phyloP scores from a whole-genome alignment of 2,113 vertebrate genomes.

The Eublepharis macularius region DNA sequence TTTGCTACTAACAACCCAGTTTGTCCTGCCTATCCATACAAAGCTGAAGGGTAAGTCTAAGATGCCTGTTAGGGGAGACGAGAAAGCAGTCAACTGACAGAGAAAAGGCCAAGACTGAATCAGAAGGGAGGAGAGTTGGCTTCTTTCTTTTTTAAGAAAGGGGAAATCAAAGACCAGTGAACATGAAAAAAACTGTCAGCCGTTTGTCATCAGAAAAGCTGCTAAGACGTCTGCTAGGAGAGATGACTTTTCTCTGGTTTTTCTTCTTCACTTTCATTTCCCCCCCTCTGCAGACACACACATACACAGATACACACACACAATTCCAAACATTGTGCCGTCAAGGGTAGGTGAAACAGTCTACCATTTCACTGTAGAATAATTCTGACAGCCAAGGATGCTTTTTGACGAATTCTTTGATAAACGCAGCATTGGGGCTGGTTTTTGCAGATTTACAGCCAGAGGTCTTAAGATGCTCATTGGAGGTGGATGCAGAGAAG shows the following conservation, averaged over 20 bases:
- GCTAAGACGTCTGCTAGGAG: not conserved
- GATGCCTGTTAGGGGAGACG: slow-evolving; percentile 12
- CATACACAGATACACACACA: too few species aligned
- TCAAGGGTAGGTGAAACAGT: not conserved
- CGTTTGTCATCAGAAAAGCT: slow-evolving; percentile 1
- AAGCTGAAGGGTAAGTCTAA: not conserved
- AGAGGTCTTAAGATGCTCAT: not conserved
- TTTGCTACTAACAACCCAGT: not conserved
- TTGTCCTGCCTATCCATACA: not conserved
- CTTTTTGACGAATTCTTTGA: not conserved
- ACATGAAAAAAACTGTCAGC: slow-evolving; percentile 24
- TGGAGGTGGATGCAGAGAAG: not conserved
- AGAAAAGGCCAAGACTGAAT: slow-evolving; percentile 1
- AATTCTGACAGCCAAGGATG: not conserved
- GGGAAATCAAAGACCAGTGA: slow-evolving; percentile 1
- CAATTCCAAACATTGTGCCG: not conserved
- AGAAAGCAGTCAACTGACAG: not conserved
- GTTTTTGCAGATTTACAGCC: not conserved
- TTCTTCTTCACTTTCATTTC: not conserved
- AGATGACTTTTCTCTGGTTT: not conserved
- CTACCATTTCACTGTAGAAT: not conserved
- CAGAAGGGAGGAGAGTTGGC: not conserved
- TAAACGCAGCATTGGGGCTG: too few species aligned
- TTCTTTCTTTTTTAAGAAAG: not conserved
- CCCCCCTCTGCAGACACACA: not conserved